phyloP scores from a whole-genome alignment of 2,888 invertebrate species.

The Trilocha varians region DNA sequence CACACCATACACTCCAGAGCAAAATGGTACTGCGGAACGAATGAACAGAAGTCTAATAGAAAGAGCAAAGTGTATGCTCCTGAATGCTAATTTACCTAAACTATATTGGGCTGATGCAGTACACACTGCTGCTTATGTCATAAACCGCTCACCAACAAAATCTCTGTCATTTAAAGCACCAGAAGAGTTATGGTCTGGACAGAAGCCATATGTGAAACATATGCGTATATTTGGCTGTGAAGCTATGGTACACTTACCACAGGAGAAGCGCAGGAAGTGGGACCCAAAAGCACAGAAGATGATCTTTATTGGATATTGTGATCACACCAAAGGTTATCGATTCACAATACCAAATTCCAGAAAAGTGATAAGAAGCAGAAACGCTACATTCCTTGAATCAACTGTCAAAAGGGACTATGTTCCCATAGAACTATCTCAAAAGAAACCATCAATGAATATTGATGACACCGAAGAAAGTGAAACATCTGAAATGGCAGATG shows the following conservation, averaged over 20 bases:
- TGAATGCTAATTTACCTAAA: conserved; percentile 2
- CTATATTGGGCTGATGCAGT: conserved; percentile 3
- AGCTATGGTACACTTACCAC: conserved; percentile 2
- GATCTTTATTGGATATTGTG: conserved; percentile 1
- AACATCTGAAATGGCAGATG: too few relatives aligned
- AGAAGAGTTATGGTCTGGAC: conserved; percentile 3
- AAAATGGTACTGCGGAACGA: too few relatives aligned
- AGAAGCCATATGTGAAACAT: not conserved
- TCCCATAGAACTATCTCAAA: too few relatives aligned
- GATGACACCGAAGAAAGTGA: too few relatives aligned
- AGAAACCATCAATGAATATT: too few relatives aligned
- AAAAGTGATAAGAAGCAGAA: not conserved
- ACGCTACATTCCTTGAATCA: conserved; percentile 2
- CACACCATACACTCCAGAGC: too few relatives aligned
- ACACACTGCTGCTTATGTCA: conserved; percentile 5
- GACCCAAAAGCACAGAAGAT: conserved; percentile 1
- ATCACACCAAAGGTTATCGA: conserved; percentile 2
- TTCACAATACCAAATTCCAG: not conserved
- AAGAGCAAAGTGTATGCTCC: not conserved
- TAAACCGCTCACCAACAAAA: conserved; percentile 1
- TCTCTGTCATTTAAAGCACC: not conserved
- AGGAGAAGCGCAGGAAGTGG: conserved; percentile 1
- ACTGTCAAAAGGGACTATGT: too few relatives aligned
- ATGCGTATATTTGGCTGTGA: conserved; percentile 1
- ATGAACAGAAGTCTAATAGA: conserved; percentile 1